Evolutionary conservation across 2,888 invertebrate genomes (phyloP), one percentile per base, ranked within the genome.

Genomic region (Arctia plantaginis): DNA sequence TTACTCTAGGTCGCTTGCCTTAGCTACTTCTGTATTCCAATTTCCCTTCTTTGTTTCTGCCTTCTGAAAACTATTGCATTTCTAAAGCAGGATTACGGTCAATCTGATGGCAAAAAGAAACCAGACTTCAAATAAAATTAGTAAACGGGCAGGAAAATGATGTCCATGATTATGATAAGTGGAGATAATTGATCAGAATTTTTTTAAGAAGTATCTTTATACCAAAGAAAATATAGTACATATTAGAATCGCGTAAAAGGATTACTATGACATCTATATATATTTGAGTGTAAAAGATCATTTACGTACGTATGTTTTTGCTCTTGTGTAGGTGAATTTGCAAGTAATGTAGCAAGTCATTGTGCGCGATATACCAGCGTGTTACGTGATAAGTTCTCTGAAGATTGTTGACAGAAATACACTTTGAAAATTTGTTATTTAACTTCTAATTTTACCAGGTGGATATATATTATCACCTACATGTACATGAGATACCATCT

Each of bases 401-500:
- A n/a, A 55, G 3, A n/a, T 55, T n/a, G 3, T 55, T 55, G n/a
- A 55, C n/a, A n/a, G 3, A 6, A 23, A 51, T 23, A 51, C 8
- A 55, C n/a, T 55, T n/a, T 55, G 0, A n/a, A 55, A 55, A 55
- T 27, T 10, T 13, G 59, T 59, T 27, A n/a, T 27, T n/a, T 27
- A 59, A 27, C 27, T 15, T 59, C 27, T 27, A 27, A 15, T 59
- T 59, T 6, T 1, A 59, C 15, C 89, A 95, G 96, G 93, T 81
- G 95, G 96, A 90, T 87, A 91, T 73, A 90, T 93, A 13, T 18
- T 69, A 85, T 96, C 13, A 90, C 90, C 10, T 96, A 96, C 80
- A 87, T 96, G 87, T 96, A 91, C 76, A 88, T 94, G 30, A 90
- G 96, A 76, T 93, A 94, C 79, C 91, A 92, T 41, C 87, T 96